These are phyloP conservation scores for Arrhopalites spinosus DNA, from an alignment of 2,888 invertebrate species.

Conservation along the genomic window DNA sequence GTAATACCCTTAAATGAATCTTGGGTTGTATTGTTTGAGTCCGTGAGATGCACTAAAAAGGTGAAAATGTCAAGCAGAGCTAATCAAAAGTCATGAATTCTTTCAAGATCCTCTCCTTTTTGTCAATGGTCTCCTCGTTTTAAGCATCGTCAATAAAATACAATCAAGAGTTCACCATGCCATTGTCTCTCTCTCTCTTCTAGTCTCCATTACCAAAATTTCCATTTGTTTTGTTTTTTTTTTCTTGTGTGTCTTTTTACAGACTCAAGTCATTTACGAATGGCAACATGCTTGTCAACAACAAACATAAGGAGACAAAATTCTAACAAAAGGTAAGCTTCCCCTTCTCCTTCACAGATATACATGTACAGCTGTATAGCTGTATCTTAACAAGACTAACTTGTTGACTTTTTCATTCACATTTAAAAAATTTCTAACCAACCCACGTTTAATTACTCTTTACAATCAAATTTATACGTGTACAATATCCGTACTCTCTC, in stretches of 20 bases:
- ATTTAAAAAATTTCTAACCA: conserved; percentile 6
- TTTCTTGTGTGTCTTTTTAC: conserved; percentile 37
- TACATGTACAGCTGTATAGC: neutral
- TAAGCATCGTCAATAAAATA: conserved; percentile 50
- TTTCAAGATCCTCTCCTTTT: conserved; percentile 30
- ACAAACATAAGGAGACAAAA: conserved; percentile 52
- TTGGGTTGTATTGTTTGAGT: too few relatives aligned
- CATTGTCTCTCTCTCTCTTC: conserved; percentile 37
- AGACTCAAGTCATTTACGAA: conserved; percentile 57
- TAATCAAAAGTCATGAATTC: conserved; percentile 50
- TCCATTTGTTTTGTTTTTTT: conserved; percentile 14
- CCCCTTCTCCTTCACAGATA: neutral
- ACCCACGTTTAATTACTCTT: conserved; percentile 19
- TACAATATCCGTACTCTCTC: too few relatives aligned
- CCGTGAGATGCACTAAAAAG: conserved; percentile 30
- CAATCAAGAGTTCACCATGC: conserved; percentile 42
- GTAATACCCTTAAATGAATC: too few relatives aligned
- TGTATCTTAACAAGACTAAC: too few relatives aligned
- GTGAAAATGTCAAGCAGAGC: conserved; percentile 49
- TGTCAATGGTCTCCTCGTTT: conserved; percentile 27
- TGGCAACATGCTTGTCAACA: conserved; percentile 57
- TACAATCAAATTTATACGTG: too few relatives aligned
- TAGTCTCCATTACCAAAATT: neutral
- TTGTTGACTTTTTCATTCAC: too few relatives aligned
- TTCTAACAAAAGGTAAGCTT: conserved; percentile 56